Evolutionary conservation across 2,888 invertebrate species (phyloP), one percentile per base, ranked within the genome.

Genomic region (Megaustenia siamemsis): DNA sequence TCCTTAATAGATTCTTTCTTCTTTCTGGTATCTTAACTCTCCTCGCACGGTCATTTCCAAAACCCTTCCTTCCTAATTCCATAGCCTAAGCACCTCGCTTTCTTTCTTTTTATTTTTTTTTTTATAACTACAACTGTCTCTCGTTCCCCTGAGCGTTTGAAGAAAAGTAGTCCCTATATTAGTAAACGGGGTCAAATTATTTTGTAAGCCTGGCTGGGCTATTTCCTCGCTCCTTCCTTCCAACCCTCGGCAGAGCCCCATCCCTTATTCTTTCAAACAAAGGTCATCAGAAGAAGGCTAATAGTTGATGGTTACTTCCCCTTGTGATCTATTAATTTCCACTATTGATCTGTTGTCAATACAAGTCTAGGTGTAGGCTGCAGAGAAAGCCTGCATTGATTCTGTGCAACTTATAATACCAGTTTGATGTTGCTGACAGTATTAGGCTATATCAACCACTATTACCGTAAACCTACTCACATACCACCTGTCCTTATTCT

Each of bases 271-370:
- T 76, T 68, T 83, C 35, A 82, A 82, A 82, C 76, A 83, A 75
- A 76, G 75, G 83, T 83, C 83, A 83, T 66, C 76, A 49, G 56
- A 76, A 76, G 76, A 75, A 83, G 82, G 82, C 82, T 82, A 73
- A 82, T 82, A 75, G 83, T 83, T 83, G 76, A 53, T 83, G 83
- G 83, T 83, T 63, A 83, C 83, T 83, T 76, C 83, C 75, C 76
- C 53, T 76, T 83, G 66, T 83, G 76, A 83, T 83, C 83, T 83
- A 76, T 83, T 83, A 83, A 83, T 83, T 83, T 83, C 83, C 35
- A 83, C 49, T 83, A 83, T 83, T 53, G 83, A 83, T 76, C 83
- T 38, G 76, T 76, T 83, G 83, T 76, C 83, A 76, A 83, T 83
- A 83, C 49, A 40, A 45, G 75, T 76, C 68, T 83, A 76, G 76